phyloP scores from a whole-genome alignment of 2,888 invertebrate genomes.

The Graphium colonna region DNA sequence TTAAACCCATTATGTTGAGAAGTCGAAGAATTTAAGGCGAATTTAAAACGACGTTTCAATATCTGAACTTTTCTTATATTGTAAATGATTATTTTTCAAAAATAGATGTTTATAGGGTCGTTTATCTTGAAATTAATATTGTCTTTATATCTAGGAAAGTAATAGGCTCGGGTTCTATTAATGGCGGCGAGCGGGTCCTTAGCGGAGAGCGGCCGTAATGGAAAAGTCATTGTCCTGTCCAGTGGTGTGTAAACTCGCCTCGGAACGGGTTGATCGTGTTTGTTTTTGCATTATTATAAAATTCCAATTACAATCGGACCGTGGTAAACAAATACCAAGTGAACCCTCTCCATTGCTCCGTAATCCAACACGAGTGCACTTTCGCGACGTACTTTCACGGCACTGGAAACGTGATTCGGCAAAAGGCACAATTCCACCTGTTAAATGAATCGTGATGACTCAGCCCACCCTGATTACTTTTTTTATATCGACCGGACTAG shows the following conservation, averaged over 20 bases:
- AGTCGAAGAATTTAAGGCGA: neutral
- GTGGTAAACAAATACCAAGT: constrained; percentile 2
- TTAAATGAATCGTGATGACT: constrained; percentile 27
- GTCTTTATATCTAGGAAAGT: neutral
- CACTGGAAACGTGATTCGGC: constrained; percentile 28
- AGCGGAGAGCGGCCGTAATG: constrained; percentile 25
- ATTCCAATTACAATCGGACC: constrained; percentile 44
- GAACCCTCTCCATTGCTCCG: constrained; percentile 33
- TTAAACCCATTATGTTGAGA: neutral
- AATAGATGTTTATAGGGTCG: too few relatives aligned
- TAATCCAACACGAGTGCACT: constrained; percentile 4
- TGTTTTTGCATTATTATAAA: constrained; percentile 73
- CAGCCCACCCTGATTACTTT: constrained; percentile 38
- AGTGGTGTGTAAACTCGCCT: constrained; percentile 55
- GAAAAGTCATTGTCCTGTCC: constrained; percentile 67
- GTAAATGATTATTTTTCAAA: too few relatives aligned
- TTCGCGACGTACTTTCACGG: constrained; percentile 26
- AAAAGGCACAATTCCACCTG: constrained; percentile 18
- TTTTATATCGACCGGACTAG: constrained; percentile 33
- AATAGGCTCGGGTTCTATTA: constrained; percentile 1
- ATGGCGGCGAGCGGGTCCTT: constrained; percentile 12
- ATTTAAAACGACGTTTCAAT: too few relatives aligned
- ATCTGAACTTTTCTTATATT: too few relatives aligned
- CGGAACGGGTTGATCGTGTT: constrained; percentile 61
- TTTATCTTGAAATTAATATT: neutral